These are phyloP conservation scores for Trachymyrmex septentrionalis DNA, from an alignment of 1,140 invertebrate species.

Conservation along the genomic window DNA sequence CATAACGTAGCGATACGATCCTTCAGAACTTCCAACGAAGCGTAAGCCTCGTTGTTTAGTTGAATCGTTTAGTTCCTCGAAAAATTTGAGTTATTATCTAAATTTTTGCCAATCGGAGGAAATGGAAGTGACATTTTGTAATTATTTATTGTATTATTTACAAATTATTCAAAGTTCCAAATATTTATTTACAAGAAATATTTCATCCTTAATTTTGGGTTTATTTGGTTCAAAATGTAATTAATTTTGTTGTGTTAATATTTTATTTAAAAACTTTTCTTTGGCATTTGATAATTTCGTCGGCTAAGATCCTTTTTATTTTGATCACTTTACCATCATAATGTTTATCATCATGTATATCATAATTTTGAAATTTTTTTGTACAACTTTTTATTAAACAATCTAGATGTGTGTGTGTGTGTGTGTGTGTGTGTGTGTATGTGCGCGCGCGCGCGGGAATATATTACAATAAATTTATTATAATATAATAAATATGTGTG, in stretches of 20 bases:
- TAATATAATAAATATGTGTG: not conserved
- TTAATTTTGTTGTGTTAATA: no score
- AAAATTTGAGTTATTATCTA: constrained; percentile 6
- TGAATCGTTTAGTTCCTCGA: constrained; percentile 15
- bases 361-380: not conserved
- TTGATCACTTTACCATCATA: not conserved
- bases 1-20: constrained; percentile 31
- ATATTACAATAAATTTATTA: not conserved
- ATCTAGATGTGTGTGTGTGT: not conserved
- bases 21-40: constrained; percentile 35
- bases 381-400: constrained; percentile 8
- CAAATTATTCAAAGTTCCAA: not conserved
- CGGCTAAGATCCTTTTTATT: no score
- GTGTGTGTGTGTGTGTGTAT: no score
- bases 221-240: no score
- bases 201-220: not conserved
- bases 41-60: constrained; percentile 55
- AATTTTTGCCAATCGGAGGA: constrained; percentile 27
- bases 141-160: no score
- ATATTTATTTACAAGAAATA: not conserved
- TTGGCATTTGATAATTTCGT: no score
- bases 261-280: no score
- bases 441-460: not conserved
- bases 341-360: not conserved
- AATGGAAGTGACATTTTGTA: not conserved